A percentile compares a stretch with the other conserved stretches of the same genome.
Evolutionary conservation across 1,140 invertebrate genomes (phyloP).

Genomic region (Microplitis demolitor): DNA sequence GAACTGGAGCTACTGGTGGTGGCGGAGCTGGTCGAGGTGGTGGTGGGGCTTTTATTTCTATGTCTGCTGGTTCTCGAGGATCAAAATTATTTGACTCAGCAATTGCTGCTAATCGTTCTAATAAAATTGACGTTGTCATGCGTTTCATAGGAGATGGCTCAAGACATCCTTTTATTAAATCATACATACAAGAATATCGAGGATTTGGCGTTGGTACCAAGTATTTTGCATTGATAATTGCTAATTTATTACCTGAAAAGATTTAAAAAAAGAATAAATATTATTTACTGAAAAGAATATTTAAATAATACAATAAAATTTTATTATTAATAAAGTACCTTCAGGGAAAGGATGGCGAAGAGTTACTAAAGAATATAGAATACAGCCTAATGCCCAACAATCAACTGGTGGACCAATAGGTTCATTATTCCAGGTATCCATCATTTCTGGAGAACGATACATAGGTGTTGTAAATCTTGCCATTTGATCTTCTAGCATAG

Average conservation of each 20-base stretch:
- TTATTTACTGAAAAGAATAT: background rate
- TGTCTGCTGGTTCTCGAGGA: slow-evolving; percentile 74
- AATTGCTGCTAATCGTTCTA: slow-evolving; percentile 86
- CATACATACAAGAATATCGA: slow-evolving; percentile 83
- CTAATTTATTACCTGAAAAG: slow-evolving; percentile 77
- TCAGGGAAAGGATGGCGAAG: slow-evolving; percentile 97
- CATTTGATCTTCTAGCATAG: slow-evolving; percentile 88
- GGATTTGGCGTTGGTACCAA: slow-evolving; percentile 80
- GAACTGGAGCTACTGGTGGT: slow-evolving; percentile 38
- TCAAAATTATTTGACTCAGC: slow-evolving; percentile 82
- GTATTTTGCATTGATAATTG: slow-evolving; percentile 96
- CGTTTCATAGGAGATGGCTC: slow-evolving; percentile 80
- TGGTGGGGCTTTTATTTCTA: slow-evolving; percentile 62
- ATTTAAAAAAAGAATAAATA: background rate
- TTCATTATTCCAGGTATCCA: slow-evolving; percentile 97
- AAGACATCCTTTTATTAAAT: slow-evolving; percentile 89
- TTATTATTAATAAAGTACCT: slow-evolving; percentile 52
- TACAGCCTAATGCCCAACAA: slow-evolving; percentile 97
- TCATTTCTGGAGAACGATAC: slow-evolving; percentile 93
- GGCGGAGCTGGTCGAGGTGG: slow-evolving; percentile 35
- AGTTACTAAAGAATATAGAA: slow-evolving; percentile 91
- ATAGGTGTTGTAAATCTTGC: slow-evolving; percentile 82
- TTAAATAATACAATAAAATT: background rate
- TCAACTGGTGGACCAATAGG: slow-evolving; percentile 88
- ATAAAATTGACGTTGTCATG: slow-evolving; percentile 74